Evolutionary conservation across 1,140 invertebrate species (phyloP).

Genomic region (Euschistus heros): DNA sequence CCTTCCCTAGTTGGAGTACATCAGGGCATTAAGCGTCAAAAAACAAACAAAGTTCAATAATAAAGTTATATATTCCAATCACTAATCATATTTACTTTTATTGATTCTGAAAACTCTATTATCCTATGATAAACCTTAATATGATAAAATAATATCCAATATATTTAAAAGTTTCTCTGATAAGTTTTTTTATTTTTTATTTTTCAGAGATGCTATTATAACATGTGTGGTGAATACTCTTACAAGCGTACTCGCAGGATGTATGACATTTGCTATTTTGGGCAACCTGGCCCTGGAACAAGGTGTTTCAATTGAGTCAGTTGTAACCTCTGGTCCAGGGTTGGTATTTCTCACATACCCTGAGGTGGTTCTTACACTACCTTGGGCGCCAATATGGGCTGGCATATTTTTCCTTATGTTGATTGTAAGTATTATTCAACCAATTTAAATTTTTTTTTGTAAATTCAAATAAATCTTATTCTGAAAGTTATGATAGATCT

Average conservation of each 20-base stretch:
- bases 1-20: no score
- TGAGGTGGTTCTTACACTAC: constrained; percentile 51
- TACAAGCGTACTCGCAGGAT: constrained; percentile 49
- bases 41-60: no score
- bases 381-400: constrained; percentile 50
- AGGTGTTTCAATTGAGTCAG: constrained; percentile 40
- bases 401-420: constrained; percentile 54
- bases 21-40: no score
- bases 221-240: constrained; percentile 54
- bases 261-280: constrained; percentile 51
- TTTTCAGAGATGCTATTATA: constrained; percentile 47
- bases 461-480: not conserved
- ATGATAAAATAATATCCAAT: no score
- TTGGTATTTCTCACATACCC: constrained; percentile 58
- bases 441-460: not conserved
- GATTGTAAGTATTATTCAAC: constrained; percentile 39
- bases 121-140: no score
- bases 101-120: no score
- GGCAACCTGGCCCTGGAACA: constrained; percentile 48
- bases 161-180: no score
- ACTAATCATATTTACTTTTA: no score
- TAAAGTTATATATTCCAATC: no score
- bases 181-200: not conserved
- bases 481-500: no score
- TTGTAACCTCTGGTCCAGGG: constrained; percentile 52